Evolutionary conservation across 2,888 invertebrate species (phyloP), one percentile per base, ranked within the genome.

Genomic region (Gryllus longicercus): DNA sequence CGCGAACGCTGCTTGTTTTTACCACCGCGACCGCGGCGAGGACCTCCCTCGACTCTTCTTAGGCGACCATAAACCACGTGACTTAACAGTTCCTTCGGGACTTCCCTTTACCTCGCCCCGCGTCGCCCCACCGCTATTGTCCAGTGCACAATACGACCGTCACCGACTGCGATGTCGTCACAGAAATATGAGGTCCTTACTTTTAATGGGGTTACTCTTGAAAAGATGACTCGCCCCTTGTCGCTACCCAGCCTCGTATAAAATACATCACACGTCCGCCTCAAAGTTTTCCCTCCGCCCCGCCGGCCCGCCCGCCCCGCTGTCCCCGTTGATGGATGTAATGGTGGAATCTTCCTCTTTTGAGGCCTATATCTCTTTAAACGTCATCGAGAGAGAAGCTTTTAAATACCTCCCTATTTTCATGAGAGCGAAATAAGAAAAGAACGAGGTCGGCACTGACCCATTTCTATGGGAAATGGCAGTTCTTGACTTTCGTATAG

Each of bases 41-140:
- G 63, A 16, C 63, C 63, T 63, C 63, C 63, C 63, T 63, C 63
- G 63, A 63, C 63, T 63, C 63, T 63, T 63, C 63, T 63, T 63
- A 63, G 63, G 63, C 63, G 63, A 63, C 63, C 63, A 63, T 63
- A 63, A 63, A 63, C 63, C 63, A 63, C 63, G 63, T 63, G 63
- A 63, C 63, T 63, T 63, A 63, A 63, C 63, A 63, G 63, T 63
- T 63, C 63, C 63, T 63, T 63, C 63, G 63, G 63, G 63, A 63
- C 63, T 63, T 63, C 63, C 63, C 63, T 18, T 63, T 63, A 14
- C 63, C 63, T 18, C 18, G 2, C 63, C 18, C 63, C 63, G 63
- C 63, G 18, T 18, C 18, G 63, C 63, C 18, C 63, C 63, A 16
- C 3, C 63, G 14, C 63, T 63, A 63, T 63, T 63, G 63, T 63